Conservation (phyloP, 37 sponge, comb jelly and placozoan genomes). For the Cladorhizidae sp. region DNA sequence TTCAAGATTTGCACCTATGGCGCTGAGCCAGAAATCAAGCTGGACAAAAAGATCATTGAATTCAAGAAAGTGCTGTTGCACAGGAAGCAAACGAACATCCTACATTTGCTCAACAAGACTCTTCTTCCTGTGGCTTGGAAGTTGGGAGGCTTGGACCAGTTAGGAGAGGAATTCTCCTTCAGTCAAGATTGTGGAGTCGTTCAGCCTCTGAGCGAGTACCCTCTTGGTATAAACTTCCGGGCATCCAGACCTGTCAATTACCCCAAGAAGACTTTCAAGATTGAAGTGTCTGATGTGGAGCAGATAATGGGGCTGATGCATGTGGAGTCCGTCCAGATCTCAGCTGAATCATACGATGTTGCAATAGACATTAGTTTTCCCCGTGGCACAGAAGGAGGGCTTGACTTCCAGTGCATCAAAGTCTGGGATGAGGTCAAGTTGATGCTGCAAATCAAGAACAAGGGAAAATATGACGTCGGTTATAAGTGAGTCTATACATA, state of each 20-base stretch:
- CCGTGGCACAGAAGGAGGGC: conserved; percentile 91
- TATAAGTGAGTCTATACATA: conserved; percentile 74
- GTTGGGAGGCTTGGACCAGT: conserved; percentile 81
- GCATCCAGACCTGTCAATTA: conserved; percentile 79
- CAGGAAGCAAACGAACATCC: conserved; percentile 84
- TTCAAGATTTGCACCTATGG: conserved; percentile 83
- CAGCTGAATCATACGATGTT: conserved; percentile 97
- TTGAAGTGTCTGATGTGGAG: conserved; percentile 94
- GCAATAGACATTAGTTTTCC: conserved; percentile 96
- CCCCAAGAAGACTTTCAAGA: conserved; percentile 81
- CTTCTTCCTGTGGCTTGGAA: conserved; percentile 95
- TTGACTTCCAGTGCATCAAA: conserved; percentile 87
- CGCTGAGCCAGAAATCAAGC: conserved; percentile 87
- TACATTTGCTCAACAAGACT: conserved; percentile 84
- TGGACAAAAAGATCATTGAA: conserved; percentile 87
- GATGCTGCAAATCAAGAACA: conserved; percentile 86
- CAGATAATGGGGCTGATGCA: conserved; percentile 93
- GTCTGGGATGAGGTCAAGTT: conserved; percentile 89
- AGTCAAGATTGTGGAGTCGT: conserved; percentile 92
- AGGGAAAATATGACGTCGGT: conserved; percentile 91
- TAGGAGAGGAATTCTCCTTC: conserved; percentile 95
- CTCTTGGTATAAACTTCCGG: conserved; percentile 86
- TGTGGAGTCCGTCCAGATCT: conserved; percentile 73
- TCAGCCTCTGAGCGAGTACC: conserved; percentile 85
- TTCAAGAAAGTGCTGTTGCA: conserved; percentile 93